These are phyloP conservation scores for Puntigrus tetrazona DNA, from an alignment of 2,113 vertebrate species.

Conservation along the genomic window DNA sequence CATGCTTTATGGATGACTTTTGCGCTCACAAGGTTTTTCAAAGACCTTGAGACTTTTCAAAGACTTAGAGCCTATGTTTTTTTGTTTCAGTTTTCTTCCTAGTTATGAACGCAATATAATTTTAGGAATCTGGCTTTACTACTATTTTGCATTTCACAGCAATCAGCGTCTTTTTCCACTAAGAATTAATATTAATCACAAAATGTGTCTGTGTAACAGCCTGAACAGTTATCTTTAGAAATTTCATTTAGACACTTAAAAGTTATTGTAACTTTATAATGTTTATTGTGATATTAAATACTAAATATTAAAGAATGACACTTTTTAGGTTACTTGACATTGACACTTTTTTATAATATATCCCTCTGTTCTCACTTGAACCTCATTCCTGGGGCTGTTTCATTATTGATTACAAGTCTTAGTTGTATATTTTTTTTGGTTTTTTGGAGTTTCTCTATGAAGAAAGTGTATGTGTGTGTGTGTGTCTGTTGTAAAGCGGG, in stretches of 20 bases:
- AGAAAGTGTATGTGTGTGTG: background rate
- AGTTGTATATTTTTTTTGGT: background rate
- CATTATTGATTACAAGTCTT: background rate
- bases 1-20: slow-evolving; percentile 7
- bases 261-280: background rate
- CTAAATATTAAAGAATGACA: background rate
- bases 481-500: slow-evolving; percentile 22
- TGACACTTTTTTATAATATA: background rate
- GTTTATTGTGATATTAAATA: background rate
- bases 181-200: background rate
- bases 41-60: background rate
- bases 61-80: background rate
- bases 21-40: background rate
- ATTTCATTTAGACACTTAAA: background rate
- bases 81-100: background rate
- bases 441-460: slow-evolving; percentile 7
- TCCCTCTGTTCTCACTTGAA: background rate
- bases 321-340: background rate
- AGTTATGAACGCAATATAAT: background rate
- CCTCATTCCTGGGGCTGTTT: background rate
- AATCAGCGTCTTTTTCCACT: background rate
- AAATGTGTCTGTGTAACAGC: background rate
- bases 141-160: background rate
- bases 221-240: background rate
- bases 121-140: background rate